Percentiles rank a stretch among this genome's conserved stretches.
Evolutionary conservation across 1,140 invertebrate species (phyloP).

Genomic region (Halictus rubicundus): DNA sequence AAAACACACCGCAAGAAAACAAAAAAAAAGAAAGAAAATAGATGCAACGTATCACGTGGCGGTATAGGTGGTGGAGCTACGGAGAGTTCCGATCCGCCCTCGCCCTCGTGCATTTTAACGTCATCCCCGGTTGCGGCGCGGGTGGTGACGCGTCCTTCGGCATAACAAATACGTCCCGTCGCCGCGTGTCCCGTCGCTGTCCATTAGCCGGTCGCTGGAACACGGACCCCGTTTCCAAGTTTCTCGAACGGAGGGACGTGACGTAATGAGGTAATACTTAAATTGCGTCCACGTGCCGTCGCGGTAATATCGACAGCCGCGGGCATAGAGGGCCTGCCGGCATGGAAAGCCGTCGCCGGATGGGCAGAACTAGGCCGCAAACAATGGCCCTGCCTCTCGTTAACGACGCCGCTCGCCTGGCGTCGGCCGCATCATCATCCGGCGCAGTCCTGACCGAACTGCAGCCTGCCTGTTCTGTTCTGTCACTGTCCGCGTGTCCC

Average conservation of each 20-base stretch:
- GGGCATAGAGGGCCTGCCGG: conserved; percentile 25
- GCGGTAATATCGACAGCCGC: conserved; percentile 58
- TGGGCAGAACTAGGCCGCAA: conserved; percentile 72
- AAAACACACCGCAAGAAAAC: not conserved
- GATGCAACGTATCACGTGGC: not conserved
- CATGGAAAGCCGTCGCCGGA: conserved; percentile 55
- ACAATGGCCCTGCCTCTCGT: conserved; percentile 70
- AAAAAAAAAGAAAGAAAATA: not conserved
- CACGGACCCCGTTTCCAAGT: conserved; percentile 39
- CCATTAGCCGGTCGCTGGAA: conserved; percentile 49
- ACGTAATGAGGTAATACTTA: conserved; percentile 67
- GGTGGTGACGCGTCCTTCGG: conserved; percentile 5
- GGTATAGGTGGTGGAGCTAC: too few species aligned
- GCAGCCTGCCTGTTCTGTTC: not conserved
- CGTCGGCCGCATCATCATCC: conserved; percentile 56
- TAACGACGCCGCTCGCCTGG: conserved; percentile 58
- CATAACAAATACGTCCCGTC: conserved; percentile 48
- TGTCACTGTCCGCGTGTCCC: too few species aligned
- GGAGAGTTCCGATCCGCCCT: not conserved
- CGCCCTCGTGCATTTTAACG: conserved; percentile 30
- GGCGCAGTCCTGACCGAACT: conserved; percentile 45
- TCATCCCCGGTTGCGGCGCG: not conserved
- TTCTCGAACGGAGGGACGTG: conserved; percentile 45
- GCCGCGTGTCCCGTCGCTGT: conserved; percentile 34
- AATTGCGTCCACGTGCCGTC: conserved; percentile 53